Evolutionary conservation across 1,140 invertebrate genomes (phyloP).

Genomic region (Drosophila varians): DNA sequence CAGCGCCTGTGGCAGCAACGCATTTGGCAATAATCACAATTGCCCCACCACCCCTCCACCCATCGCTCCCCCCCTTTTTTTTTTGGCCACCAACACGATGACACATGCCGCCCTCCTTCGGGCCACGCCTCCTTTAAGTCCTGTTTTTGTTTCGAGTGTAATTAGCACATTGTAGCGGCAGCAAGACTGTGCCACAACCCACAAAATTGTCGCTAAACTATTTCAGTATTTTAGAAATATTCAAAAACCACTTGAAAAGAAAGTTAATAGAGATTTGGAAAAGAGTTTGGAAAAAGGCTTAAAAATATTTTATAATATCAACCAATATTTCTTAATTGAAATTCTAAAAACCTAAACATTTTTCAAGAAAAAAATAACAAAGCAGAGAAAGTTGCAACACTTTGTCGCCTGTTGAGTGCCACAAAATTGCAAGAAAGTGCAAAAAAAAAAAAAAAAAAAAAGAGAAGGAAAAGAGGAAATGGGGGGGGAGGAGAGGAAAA

Average conservation of each 20-base stretch:
- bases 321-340: no score
- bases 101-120: slow-evolving; percentile 17
- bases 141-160: slow-evolving; percentile 60
- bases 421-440: neutral
- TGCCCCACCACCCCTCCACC: slow-evolving; percentile 40
- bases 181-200: neutral
- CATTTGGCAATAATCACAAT: slow-evolving; percentile 40
- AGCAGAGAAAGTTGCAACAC: neutral
- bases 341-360: no score
- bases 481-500: neutral
- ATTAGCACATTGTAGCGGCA: slow-evolving; percentile 67
- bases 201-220: slow-evolving; percentile 23
- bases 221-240: no score
- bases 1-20: slow-evolving; percentile 29
- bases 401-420: neutral
- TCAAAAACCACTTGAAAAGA: no score
- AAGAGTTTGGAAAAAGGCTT: neutral
- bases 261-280: neutral
- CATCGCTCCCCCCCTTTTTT: slow-evolving; percentile 20
- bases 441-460: neutral
- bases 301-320: neutral
- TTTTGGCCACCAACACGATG: slow-evolving; percentile 31
- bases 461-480: no score
- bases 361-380: no score
- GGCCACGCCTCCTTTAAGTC: slow-evolving; percentile 34